These are phyloP conservation scores for Andrena bicolor DNA, from an alignment of 2,888 invertebrate species.

Conservation along the genomic window DNA sequence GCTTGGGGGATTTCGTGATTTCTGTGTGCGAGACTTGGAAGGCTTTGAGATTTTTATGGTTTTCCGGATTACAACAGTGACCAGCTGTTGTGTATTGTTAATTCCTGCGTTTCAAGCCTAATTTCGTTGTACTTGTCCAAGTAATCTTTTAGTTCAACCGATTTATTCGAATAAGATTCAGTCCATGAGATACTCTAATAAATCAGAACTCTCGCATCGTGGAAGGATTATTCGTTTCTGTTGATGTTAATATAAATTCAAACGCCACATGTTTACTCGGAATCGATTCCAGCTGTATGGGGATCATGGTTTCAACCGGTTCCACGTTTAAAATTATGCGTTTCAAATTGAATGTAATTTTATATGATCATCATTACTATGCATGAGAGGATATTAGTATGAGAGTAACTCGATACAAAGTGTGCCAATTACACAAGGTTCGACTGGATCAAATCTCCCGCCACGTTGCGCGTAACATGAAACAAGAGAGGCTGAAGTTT, in stretches of 20 bases:
- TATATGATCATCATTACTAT: conserved; percentile 40
- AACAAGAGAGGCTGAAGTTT: conserved; percentile 41
- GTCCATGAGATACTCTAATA: too few species aligned
- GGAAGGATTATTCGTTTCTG: background rate
- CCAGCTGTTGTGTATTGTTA: too few species aligned
- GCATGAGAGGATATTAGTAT: conserved; percentile 31
- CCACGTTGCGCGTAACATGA: conserved; percentile 50
- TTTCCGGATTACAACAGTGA: too few species aligned
- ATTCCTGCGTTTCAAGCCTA: too few species aligned
- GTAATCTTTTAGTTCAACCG: too few species aligned
- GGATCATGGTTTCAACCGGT: background rate
- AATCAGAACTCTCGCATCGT: too few species aligned
- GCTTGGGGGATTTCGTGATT: too few species aligned
- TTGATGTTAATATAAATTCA: background rate
- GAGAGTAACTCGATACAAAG: conserved; percentile 56
- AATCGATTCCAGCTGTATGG: background rate
- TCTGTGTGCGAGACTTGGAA: too few species aligned
- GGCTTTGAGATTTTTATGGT: too few species aligned
- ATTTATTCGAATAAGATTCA: too few species aligned
- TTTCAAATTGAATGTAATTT: conserved; percentile 38
- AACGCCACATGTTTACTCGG: background rate
- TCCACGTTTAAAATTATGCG: conserved; percentile 15
- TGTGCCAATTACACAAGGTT: conserved; percentile 56
- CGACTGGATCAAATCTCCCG: conserved; percentile 54
- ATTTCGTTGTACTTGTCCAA: too few species aligned